These are phyloP conservation scores for Genyomyrus donnyi DNA, from an alignment of 2,113 vertebrate species.

Conservation along the genomic window DNA sequence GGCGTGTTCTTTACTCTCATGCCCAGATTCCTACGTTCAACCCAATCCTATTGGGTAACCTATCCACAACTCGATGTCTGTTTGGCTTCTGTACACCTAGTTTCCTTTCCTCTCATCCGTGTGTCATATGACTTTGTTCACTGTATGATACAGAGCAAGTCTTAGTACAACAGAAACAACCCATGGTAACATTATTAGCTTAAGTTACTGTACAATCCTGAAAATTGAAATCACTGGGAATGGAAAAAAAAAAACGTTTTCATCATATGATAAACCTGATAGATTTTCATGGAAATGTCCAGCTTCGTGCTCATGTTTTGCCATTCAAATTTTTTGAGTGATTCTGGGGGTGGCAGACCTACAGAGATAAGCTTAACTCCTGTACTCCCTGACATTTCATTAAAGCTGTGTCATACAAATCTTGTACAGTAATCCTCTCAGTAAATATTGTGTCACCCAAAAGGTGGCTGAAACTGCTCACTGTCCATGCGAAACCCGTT, in stretches of 20 bases:
- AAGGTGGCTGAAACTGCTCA: neutral
- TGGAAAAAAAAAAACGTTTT: neutral
- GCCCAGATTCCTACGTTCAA: neutral
- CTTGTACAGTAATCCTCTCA: neutral
- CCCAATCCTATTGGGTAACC: neutral
- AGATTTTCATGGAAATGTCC: neutral
- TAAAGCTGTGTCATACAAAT: conserved; percentile 3
- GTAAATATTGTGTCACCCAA: neutral
- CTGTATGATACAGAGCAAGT: neutral
- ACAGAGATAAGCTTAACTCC: neutral
- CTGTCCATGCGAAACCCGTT: neutral
- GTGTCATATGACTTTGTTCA: neutral
- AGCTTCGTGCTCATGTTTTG: neutral
- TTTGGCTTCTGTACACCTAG: neutral
- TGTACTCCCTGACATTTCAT: neutral
- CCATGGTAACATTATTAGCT: neutral
- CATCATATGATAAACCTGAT: neutral
- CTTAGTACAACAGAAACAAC: neutral
- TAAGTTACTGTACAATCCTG: neutral
- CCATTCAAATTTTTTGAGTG: neutral
- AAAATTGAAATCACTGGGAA: neutral
- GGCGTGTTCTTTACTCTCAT: neutral
- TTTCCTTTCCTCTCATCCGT: neutral
- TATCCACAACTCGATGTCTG: neutral
- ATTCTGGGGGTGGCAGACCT: neutral